Base-by-base conservation (phyloP, 2,888 invertebrate genomes). In the Troides helena region DNA sequence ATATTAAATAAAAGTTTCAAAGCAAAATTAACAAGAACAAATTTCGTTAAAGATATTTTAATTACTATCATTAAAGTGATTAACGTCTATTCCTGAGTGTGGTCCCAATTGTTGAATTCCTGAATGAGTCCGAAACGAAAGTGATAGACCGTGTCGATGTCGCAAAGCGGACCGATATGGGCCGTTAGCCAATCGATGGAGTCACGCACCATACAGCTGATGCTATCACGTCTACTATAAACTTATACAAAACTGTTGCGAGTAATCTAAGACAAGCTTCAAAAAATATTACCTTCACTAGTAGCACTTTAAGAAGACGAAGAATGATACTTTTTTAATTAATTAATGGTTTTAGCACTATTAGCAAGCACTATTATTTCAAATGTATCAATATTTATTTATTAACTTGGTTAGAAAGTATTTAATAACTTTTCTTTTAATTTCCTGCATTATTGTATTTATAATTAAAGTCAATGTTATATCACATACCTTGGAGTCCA, bases 401-500 rank as follows among this genome's bases (percentile, higher is more conserved):
- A n/a, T 53, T 53, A 18, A 14, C 50, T n/a, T 1, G 12, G 6
- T 53, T n/a, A n/a, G 1, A 53, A 53, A 53, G 18, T 53, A n/a
- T 18, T 53, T 18, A 53, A 53, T 6, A n/a, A 53, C 1, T 50
- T 14, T 50, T 14, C 14, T 12, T 50, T n/a, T 53, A 14, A 14
- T 53, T 53, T 1, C 5, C 6, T 53, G 18, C 6, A 7, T n/a
- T n/a, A 8, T 53, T 53, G 53, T 0, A 14, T 46, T 7, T 53
- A 18, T 53, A 53, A 53, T 30, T 17, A 63, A 53, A n/a, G 14
- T 62, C 14, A 53, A 8, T n/a, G 46, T 23, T 73, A 23, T 62
- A 63, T 18, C 53, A 71, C 86, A 85, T 74, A 93, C 93, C 91
- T 92, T 93, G 91, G 84, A 85, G 88, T 89, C 86, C 93, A 93